Percentiles rank a stretch among this genome's conserved stretches.
phyloP scores from a whole-genome alignment of 2,797 vertebrate species.

The Pachyuromys duprasi region DNA sequence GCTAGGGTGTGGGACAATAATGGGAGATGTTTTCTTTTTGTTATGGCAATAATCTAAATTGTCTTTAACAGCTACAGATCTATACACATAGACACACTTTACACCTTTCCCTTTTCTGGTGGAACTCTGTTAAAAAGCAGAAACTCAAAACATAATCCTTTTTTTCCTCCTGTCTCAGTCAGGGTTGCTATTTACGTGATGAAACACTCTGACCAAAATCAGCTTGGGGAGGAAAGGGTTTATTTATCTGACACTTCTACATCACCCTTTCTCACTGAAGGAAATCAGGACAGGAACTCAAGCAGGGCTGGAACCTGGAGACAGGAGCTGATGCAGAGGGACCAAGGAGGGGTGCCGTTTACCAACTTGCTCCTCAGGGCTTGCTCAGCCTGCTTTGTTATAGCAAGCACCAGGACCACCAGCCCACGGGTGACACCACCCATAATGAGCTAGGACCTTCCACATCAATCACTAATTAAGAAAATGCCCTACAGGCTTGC shows the following conservation, averaged over 20 bases:
- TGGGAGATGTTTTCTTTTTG: neutral
- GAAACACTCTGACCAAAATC: neutral
- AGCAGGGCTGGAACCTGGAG: neutral
- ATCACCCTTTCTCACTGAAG: neutral
- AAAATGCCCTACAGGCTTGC: neutral
- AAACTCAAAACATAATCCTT: neutral
- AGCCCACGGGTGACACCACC: neutral
- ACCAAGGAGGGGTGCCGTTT: too few species aligned
- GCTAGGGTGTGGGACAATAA: neutral
- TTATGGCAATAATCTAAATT: neutral
- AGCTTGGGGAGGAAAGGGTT: neutral
- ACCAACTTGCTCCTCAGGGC: neutral
- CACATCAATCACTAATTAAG: neutral
- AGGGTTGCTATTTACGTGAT: neutral
- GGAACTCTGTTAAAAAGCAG: neutral
- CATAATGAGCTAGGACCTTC: neutral
- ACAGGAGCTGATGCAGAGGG: neutral
- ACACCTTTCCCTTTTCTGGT: conserved; percentile 19
- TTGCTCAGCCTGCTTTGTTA: neutral
- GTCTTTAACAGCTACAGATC: neutral
- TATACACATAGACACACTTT: neutral
- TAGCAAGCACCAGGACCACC: neutral
- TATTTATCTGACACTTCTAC: neutral
- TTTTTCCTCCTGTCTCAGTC: neutral
- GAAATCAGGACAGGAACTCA: neutral